Evolutionary conservation across 2,797 vertebrate genomes (phyloP).

Genomic region (Sitta carolinensis): DNA sequence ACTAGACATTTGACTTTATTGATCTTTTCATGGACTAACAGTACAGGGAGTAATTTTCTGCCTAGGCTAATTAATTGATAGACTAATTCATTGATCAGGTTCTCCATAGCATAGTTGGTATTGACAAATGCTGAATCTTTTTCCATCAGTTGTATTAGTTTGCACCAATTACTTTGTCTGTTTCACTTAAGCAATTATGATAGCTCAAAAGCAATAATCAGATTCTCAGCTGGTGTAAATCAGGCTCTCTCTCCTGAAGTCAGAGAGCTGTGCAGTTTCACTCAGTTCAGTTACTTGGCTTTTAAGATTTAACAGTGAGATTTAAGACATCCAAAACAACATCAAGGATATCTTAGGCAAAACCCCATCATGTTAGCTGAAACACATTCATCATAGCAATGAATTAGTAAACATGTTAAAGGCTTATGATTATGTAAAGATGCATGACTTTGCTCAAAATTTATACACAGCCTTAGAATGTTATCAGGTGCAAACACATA

Average conservation of each 20-base stretch:
- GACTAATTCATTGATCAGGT: constrained; percentile 85
- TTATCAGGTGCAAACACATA: background rate
- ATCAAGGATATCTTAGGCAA: background rate
- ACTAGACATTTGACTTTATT: constrained; percentile 90
- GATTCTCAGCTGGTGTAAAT: constrained; percentile 49
- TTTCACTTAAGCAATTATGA: constrained; percentile 63
- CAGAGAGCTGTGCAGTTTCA: background rate
- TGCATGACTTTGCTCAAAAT: background rate
- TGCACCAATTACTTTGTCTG: constrained; percentile 81
- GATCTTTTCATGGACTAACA: constrained; percentile 86
- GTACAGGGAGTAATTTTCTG: constrained; percentile 88
- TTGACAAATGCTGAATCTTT: constrained; percentile 82
- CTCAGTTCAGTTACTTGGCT: background rate
- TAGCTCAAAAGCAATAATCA: constrained; percentile 16
- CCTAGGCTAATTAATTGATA: constrained; percentile 87
- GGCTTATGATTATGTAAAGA: background rate
- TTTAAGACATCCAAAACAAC: background rate
- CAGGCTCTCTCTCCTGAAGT: background rate
- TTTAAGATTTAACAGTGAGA: background rate
- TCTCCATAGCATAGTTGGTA: constrained; percentile 80
- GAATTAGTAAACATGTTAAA: background rate
- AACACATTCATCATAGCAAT: background rate
- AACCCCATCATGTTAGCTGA: background rate
- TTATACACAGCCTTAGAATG: background rate
- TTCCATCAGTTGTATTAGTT: constrained; percentile 78